phyloP scores from a whole-genome alignment of 2,113 vertebrate species.

The Eurypyga helias region DNA sequence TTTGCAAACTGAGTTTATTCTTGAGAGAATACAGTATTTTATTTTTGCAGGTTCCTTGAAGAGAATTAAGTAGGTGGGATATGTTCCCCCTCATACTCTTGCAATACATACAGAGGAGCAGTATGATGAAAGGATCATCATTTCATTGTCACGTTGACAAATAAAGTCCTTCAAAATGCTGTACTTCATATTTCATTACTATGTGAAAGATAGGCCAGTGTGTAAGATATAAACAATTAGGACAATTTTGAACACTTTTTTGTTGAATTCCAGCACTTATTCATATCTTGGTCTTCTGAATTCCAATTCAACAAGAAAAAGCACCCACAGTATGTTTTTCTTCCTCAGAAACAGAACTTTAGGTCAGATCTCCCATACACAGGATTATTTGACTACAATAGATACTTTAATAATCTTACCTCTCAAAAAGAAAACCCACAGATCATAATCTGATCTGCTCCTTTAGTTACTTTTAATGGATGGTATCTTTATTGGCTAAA shows the following conservation, averaged over 20 bases:
- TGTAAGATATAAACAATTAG: not conserved
- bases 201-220: not conserved
- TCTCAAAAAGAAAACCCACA: not conserved
- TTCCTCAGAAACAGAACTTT: not conserved
- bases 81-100: not conserved
- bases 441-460: not conserved
- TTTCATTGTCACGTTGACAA: not conserved
- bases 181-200: not conserved
- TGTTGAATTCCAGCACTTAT: not conserved
- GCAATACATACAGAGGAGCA: not conserved
- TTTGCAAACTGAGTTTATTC: not conserved
- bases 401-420: not conserved
- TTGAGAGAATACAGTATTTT: not conserved
- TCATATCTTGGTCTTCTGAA: not conserved
- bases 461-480: conserved; percentile 25
- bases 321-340: not conserved
- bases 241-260: not conserved
- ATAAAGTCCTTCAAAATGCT: not conserved
- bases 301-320: not conserved
- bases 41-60: not conserved
- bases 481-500: not conserved
- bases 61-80: not conserved
- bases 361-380: not conserved
- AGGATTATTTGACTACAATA: not conserved
- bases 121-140: not conserved